Evolutionary conservation across 64 coral and sea anemone genomes (phyloP), one percentile per base, ranked within the genome.

Genomic region (Montipora capricornis): DNA sequence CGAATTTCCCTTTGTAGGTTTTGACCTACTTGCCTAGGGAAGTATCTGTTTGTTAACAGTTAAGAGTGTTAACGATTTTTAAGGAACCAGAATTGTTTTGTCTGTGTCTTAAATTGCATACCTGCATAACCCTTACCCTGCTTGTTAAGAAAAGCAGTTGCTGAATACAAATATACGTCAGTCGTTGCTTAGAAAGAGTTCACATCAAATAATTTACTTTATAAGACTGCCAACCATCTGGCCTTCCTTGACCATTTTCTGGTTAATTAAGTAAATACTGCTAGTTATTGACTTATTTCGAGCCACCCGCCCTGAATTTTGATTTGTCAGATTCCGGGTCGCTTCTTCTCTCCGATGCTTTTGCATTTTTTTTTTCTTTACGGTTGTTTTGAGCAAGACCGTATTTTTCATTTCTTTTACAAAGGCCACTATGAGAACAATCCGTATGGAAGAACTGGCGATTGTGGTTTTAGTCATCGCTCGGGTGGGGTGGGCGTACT

Each of bases 391-490:
- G 19, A 71, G 17, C 4, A 19, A 5, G 2, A 71, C 0, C 5
- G 4, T 71, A 4, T 71, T 20, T 71, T 71, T 71, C 8, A 20
- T 73, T 73, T 69, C 16, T 11, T 70, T 73, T 20, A 14, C 16
- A n/a, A 73, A 46, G 82, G 44, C 66, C 45, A 64, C 17, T 47
- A 86, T 86, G 82, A 47, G 12, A 73, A 73, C 62, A 10, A 50
- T 11, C 66, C 66, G 64, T 71, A 9, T 86, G 4, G 45, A 71
- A 50, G 47, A 68, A 16, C 45, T 20, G 19, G 1, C 71, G 17
- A 5, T 86, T 73, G 64, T 64, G 46, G 19, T 73, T 47, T 10
- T 86, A 12, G 66, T 37, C 44, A 49, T 19, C 19, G 15, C 66
- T 7, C 11, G 68, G 24, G 44, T 45, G 20, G 64, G 37, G 20